Evolutionary conservation across 2,888 invertebrate genomes (phyloP), one percentile per base, ranked within the genome.

Genomic region (Amorpha juglandis): DNA sequence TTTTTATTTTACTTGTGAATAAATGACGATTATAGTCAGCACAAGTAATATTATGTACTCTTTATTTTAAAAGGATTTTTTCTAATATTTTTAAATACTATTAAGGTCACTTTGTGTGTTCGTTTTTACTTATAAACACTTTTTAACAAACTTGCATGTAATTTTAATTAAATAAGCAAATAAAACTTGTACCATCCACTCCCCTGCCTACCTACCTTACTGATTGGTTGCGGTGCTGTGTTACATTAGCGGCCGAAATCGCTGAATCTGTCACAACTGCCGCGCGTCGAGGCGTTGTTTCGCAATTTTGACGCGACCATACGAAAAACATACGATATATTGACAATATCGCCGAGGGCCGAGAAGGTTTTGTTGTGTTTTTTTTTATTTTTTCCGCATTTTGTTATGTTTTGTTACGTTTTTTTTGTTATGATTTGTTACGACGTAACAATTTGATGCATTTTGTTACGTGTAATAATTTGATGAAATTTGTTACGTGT

Each of bases 251-350:
- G 94, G 79, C 94, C 94, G 84, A 90, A 90, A 75, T 93, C 93
- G 73, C 89, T 94, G 78, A 94, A 93, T 84, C 76, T 94, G 67
- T 89, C 90, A 8, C 94, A 93, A 83, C 85, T 93, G 79, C 89
- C 91, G 33, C 85, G 90, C 11, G 91, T 92, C 63, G 91, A 91
- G 70, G 93, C 92, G 1, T 74, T 92, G 55, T 93, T 93, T 81
- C 80, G 89, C 62, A 79, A 92, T 71, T 92, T 93, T 76, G 92
- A 93, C 77, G 88, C 83, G 1, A 87, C 79, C 21, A 87, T 92
- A 81, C 83, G 80, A 74, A 84, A 88, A 45, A 92, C 92, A 0
- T 90, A 86, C 80, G 92, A 92, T 72, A 88, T 92, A 68, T 79
- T 92, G 74, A 81, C 89, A 3, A 87, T 92, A 68, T 92, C 92